Percentiles rank a stretch among this genome's conserved stretches.
Evolutionary conservation across 2,797 vertebrate species (phyloP).

Genomic region (Anguilla megastoma): DNA sequence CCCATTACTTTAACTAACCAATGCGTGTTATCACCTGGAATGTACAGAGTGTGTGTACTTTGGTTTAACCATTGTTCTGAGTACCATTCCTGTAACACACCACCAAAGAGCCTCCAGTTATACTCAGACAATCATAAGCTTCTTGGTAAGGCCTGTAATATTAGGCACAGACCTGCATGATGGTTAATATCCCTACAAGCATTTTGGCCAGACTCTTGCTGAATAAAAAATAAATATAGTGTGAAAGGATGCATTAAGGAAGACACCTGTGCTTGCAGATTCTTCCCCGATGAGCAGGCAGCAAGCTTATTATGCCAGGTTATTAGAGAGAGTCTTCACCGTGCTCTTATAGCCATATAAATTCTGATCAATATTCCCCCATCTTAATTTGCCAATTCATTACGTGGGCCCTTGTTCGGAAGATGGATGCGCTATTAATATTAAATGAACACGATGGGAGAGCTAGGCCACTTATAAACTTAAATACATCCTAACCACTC

Average conservation of each 20-base stretch:
- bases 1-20: neutral
- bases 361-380: constrained; percentile 63
- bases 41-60: neutral
- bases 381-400: constrained; percentile 72
- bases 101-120: neutral
- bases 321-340: constrained; percentile 59
- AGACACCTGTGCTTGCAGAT: constrained; percentile 13
- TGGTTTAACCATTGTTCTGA: neutral
- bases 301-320: constrained; percentile 10
- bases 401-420: constrained; percentile 66
- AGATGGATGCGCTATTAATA: constrained; percentile 70
- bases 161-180: neutral
- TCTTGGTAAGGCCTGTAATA: neutral
- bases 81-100: neutral
- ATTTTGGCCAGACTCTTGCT: neutral
- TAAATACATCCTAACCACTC: constrained; percentile 49
- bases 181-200: neutral
- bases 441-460: constrained; percentile 72
- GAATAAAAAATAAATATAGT: constrained; percentile 9
- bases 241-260: neutral
- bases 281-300: constrained; percentile 42
- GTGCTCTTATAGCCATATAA: constrained; percentile 55
- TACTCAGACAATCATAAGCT: neutral
- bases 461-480: constrained; percentile 64
- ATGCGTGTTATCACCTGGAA: neutral